Percentiles rank a stretch among this genome's conserved stretches.
phyloP scores from a whole-genome alignment of 37 sponge, comb jelly and placozoan genomes.

The Geodia barretti region DNA sequence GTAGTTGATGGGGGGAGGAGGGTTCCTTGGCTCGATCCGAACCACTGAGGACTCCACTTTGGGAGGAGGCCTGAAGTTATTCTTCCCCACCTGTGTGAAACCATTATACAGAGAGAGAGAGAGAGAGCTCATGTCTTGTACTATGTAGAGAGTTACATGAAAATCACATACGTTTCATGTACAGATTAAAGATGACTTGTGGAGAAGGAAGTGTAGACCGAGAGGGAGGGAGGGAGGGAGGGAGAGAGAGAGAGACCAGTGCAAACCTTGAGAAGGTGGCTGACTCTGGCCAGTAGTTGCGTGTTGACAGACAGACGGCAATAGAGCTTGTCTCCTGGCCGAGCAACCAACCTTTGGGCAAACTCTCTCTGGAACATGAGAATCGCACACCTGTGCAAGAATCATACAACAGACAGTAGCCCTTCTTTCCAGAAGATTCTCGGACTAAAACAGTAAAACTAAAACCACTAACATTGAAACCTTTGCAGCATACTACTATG shows the following conservation, averaged over 20 bases:
- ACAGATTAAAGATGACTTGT: constrained; percentile 4
- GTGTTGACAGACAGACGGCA: constrained; percentile 95
- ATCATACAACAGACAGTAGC: no score
- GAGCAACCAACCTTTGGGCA: constrained; percentile 94
- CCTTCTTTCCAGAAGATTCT: no score
- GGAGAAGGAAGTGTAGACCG: not conserved
- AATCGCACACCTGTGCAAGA: constrained; percentile 78
- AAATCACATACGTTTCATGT: not conserved
- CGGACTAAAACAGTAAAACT: no score
- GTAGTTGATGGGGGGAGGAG: constrained; percentile 92
- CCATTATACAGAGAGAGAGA: not conserved
- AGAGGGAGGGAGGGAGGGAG: constrained; percentile 39
- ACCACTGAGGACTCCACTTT: constrained; percentile 98
- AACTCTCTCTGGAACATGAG: constrained; percentile 99
- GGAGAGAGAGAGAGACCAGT: constrained; percentile 18
- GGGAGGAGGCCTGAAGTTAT: constrained; percentile 98
- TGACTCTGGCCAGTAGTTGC: constrained; percentile 94
- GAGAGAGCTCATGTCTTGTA: not conserved
- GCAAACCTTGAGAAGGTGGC: constrained; percentile 92
- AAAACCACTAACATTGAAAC: no score
- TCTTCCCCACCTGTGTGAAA: constrained; percentile 79
- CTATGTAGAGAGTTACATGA: not conserved
- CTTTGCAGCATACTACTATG: no score
- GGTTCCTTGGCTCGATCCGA: constrained; percentile 93
- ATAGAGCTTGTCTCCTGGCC: constrained; percentile 95